Percentiles rank a stretch among this genome's conserved stretches.
phyloP scores from a whole-genome alignment of 2,888 invertebrate genomes.

The Caenorhabditis sp. region DNA sequence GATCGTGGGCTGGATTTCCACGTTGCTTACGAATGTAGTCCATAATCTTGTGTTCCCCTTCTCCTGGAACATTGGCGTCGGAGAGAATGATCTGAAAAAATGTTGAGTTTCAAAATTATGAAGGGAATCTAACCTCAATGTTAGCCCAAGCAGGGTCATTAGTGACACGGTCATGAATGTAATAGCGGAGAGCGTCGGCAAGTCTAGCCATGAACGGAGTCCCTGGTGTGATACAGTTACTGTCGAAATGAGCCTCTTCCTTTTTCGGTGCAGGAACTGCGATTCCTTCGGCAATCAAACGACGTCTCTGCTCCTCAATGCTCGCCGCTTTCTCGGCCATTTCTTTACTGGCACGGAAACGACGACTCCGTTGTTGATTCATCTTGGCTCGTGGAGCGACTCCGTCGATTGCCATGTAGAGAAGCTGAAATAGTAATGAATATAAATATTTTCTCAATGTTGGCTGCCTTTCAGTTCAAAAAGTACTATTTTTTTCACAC shows the following conservation, averaged over 20 bases:
- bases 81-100: slow-evolving; percentile 89
- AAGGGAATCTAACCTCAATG: slow-evolving; percentile 87
- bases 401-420: slow-evolving; percentile 99
- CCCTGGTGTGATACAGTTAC: slow-evolving; percentile 99
- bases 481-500: no score
- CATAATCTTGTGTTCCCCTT: slow-evolving; percentile 99
- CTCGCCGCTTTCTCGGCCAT: slow-evolving; percentile 92
- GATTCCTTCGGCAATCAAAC: slow-evolving; percentile 82
- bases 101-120: background rate
- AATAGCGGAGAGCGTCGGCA: slow-evolving; percentile 87
- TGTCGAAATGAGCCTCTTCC: slow-evolving; percentile 96
- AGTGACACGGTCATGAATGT: slow-evolving; percentile 89
- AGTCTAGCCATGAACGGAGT: slow-evolving; percentile 84
- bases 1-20: slow-evolving; percentile 91
- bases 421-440: slow-evolving; percentile 70
- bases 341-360: slow-evolving; percentile 98
- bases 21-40: slow-evolving; percentile 95
- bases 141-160: slow-evolving; percentile 96
- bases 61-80: slow-evolving; percentile 98
- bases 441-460: background rate
- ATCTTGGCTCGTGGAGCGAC: slow-evolving; percentile 96
- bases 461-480: no score
- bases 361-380: slow-evolving; percentile 98
- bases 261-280: slow-evolving; percentile 87
- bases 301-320: slow-evolving; percentile 86